phyloP scores from a whole-genome alignment of 2,888 invertebrate species.

The Emesis castigata region DNA sequence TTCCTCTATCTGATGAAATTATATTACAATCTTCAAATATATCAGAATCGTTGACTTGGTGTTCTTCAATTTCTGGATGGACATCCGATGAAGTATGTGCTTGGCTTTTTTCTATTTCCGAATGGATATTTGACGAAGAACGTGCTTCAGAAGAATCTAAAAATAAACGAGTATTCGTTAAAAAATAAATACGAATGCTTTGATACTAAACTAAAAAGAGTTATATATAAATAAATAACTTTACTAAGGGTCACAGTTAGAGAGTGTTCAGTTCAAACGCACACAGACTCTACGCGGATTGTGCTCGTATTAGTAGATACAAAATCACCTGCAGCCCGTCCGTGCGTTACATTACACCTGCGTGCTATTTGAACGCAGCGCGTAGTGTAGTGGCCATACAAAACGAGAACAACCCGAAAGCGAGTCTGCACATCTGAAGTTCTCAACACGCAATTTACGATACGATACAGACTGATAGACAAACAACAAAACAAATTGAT shows the following conservation, averaged over 20 bases:
- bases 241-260: conserved; percentile 39
- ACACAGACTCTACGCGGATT: conserved; percentile 42
- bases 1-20: conserved; percentile 55
- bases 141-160: conserved; percentile 42
- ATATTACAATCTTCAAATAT: conserved; percentile 46
- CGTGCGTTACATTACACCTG: conserved; percentile 21
- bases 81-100: conserved; percentile 40
- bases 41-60: conserved; percentile 42
- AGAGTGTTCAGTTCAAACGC: conserved; percentile 41
- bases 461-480: neutral
- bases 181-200: conserved; percentile 47
- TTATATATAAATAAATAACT: conserved; percentile 42
- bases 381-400: neutral
- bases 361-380: neutral
- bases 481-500: conserved; percentile 27
- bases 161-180: conserved; percentile 41
- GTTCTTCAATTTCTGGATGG: conserved; percentile 43
- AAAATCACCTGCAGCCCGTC: conserved; percentile 24
- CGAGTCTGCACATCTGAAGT: neutral
- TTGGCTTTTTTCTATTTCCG: conserved; percentile 48
- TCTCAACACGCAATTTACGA: neutral
- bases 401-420: neutral
- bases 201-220: conserved; percentile 46
- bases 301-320: conserved; percentile 45
- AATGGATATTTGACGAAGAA: conserved; percentile 42